Evolutionary conservation across 2,113 vertebrate species (phyloP).

Genomic region (Aviceda subcristata): DNA sequence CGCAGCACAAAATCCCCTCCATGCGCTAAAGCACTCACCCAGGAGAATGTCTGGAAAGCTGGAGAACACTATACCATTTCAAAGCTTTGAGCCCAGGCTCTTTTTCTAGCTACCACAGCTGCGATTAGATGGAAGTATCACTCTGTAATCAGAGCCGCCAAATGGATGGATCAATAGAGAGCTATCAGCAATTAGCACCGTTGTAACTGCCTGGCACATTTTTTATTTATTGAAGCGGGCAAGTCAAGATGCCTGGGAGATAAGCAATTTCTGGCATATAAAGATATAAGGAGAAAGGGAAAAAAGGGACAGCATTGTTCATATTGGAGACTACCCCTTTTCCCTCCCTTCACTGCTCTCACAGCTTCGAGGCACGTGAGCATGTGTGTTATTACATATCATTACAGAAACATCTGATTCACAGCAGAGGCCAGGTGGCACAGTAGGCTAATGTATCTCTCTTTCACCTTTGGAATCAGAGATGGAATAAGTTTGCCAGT

Average conservation of each 20-base stretch:
- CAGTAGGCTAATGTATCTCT: neutral
- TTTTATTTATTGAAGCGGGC: neutral
- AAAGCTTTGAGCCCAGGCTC: neutral
- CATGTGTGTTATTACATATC: neutral
- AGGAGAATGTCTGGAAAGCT: neutral
- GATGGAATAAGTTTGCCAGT: neutral
- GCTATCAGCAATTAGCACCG: neutral
- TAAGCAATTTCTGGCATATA: neutral
- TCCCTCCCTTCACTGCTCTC: neutral
- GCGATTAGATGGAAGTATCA: neutral
- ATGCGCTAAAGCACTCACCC: neutral
- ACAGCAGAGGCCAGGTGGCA: neutral
- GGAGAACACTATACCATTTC: neutral
- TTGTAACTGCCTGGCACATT: neutral
- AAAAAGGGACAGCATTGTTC: neutral
- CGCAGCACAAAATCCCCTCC: neutral
- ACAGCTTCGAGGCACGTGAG: neutral
- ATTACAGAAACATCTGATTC: neutral
- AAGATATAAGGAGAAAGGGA: neutral
- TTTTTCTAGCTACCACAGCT: neutral
- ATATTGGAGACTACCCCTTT: neutral
- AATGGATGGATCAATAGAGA: constrained; percentile 39
- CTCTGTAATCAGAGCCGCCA: constrained; percentile 13
- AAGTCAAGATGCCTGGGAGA: neutral
- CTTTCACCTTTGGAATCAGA: neutral